Evolutionary conservation across 2,797 vertebrate species (phyloP), one percentile per base, ranked within the genome.

Genomic region (Enteromius thamalakanensis): DNA sequence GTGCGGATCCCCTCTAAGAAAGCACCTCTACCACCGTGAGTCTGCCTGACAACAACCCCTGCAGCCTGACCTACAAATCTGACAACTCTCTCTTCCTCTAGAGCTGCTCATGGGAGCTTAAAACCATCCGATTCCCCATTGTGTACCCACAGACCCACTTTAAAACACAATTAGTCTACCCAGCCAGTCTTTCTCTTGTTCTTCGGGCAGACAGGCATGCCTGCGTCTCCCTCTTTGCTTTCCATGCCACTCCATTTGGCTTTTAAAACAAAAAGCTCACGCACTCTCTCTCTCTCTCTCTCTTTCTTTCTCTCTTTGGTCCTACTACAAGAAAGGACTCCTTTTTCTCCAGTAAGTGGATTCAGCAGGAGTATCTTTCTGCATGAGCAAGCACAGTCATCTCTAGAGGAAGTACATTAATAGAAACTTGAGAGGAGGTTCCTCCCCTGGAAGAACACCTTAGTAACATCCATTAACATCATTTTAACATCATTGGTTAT

Each of bases 1-100:
- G 75, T 64, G 83, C 78, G 64, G 21, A 89, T 51, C 53, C 72
- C 75, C 58, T 67, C 79, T 40, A 90, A 88, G 68, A 91, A 91
- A 65, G 29, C 62, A 34, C 62, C 62, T 65, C 29, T 65, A 86
- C 81, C 80, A 78, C 79, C 89, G 85, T 60, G 88, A 91, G 81
- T 94, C 93, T 95, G 93, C 94, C 94, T 93, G 88, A 94, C 94
- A 92, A 95, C 93, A 94, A 92, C 90, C 92, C 90, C 90, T 91
- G 87, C 90, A 93, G 92, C 89, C 89, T 94, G 94, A 95, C 94
- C 94, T 95, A 95, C 92, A 95, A 95, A 94, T 95, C 91, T 92
- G 92, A 94, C 93, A 93, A 93, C 91, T 92, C 92, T 92, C 92
- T 94, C 92, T 92, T 94, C 90, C 91, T 91, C 88, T 85, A 89